These are phyloP conservation scores for Antitype chi DNA, from an alignment of 2,888 invertebrate genomes.

Conservation along the genomic window DNA sequence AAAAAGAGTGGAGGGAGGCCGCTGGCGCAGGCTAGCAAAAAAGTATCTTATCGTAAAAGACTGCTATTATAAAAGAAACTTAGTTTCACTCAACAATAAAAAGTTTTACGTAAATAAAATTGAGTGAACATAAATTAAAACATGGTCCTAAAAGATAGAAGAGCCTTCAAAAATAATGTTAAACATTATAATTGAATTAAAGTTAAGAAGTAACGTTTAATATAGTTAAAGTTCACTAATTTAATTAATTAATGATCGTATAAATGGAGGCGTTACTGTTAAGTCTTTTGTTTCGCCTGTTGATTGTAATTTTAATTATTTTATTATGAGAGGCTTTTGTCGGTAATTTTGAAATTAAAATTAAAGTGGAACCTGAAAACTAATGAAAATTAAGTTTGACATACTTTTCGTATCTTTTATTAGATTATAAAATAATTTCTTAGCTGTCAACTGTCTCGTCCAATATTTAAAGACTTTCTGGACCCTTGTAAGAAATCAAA, in stretches of 20 bases:
- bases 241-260: conserved; percentile 41
- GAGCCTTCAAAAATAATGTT: conserved; percentile 9
- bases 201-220: conserved; percentile 34
- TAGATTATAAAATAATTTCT: background rate
- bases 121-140: conserved; percentile 22
- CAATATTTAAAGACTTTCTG: background rate
- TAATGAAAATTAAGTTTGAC: background rate
- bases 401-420: background rate
- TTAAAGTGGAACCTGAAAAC: conserved; percentile 6
- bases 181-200: conserved; percentile 34
- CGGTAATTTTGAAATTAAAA: conserved; percentile 16
- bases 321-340: conserved; percentile 24
- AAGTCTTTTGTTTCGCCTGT: conserved; percentile 48
- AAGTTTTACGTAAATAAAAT: conserved; percentile 7
- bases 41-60: background rate
- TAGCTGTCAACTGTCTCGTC: too few relatives aligned
- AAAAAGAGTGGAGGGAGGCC: too few relatives aligned
- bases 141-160: background rate
- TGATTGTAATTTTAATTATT: conserved; percentile 56
- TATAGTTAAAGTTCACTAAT: conserved; percentile 50
- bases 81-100: background rate
- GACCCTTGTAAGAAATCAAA: background rate
- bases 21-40: too few relatives aligned
- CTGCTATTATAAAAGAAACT: background rate
- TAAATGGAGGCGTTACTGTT: conserved; percentile 16